Percentiles rank a stretch among this genome's conserved stretches.
These are phyloP conservation scores for Coracopsis vasa DNA, from an alignment of 2,113 vertebrate species.

Conservation along the genomic window DNA sequence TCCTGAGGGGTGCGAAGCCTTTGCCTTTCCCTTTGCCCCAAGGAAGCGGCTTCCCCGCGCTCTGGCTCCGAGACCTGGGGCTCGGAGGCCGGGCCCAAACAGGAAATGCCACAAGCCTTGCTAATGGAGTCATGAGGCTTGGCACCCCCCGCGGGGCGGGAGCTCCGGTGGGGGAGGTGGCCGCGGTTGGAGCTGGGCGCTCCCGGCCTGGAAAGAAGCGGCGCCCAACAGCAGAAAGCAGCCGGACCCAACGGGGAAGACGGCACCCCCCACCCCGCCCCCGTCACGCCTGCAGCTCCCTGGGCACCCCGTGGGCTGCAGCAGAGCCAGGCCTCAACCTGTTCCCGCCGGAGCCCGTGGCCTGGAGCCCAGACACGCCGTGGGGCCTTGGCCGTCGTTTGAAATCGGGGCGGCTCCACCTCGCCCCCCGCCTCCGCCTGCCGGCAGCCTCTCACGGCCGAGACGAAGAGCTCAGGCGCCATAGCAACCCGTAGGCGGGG, in stretches of 20 bases:
- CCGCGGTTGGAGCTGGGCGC: not conserved
- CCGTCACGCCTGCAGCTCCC: not conserved
- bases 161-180: not conserved
- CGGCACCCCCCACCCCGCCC: no score
- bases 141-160: not conserved
- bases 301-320: not conserved
- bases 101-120: conserved; percentile 24
- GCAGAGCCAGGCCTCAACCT: not conserved
- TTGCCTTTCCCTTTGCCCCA: not conserved
- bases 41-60: not conserved
- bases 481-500: not conserved
- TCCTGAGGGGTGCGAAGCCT: not conserved
- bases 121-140: not conserved
- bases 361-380: not conserved
- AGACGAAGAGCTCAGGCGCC: not conserved
- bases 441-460: not conserved
- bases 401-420: conserved; percentile 17
- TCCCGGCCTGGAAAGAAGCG: not conserved
- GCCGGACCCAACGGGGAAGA: no score
- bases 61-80: not conserved
- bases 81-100: not conserved
- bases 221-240: not conserved
- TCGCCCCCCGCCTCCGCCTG: not conserved
- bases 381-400: not conserved
- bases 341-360: not conserved